phyloP scores from a whole-genome alignment of 2,113 vertebrate genomes.

The Paramisgurnus dabryanus region DNA sequence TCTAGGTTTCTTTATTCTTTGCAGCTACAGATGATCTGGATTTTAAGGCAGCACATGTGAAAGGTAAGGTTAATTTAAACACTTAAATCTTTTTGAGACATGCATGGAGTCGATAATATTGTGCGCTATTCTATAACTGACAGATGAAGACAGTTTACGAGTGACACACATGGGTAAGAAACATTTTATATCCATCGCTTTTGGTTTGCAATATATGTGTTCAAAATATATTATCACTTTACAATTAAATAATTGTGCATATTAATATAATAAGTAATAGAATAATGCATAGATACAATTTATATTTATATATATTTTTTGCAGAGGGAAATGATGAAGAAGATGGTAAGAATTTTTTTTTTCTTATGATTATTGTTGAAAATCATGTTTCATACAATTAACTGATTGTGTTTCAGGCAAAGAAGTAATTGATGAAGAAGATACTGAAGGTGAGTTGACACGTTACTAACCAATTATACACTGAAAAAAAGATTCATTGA shows the following conservation, averaged over 20 bases:
- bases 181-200: not conserved
- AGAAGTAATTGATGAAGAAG: constrained; percentile 18
- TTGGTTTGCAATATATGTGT: no score
- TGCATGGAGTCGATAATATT: not conserved
- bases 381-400: constrained; percentile 30
- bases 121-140: not conserved
- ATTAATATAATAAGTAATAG: not conserved
- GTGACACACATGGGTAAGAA: not conserved
- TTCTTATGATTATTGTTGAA: constrained; percentile 21
- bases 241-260: no score
- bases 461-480: no score
- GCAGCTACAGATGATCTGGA: constrained; percentile 65
- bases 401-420: not conserved
- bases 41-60: constrained; percentile 52
- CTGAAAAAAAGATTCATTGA: no score
- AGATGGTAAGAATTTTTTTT: constrained; percentile 55
- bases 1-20: not conserved
- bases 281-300: not conserved
- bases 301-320: not conserved
- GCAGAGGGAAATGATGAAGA: constrained; percentile 51
- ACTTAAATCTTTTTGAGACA: not conserved
- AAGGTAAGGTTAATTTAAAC: constrained; percentile 14
- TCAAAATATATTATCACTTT: no score
- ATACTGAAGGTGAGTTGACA: constrained; percentile 37
- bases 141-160: not conserved